Conservation (phyloP, 2,797 vertebrate genomes). For the Scleropages formosus region DNA sequence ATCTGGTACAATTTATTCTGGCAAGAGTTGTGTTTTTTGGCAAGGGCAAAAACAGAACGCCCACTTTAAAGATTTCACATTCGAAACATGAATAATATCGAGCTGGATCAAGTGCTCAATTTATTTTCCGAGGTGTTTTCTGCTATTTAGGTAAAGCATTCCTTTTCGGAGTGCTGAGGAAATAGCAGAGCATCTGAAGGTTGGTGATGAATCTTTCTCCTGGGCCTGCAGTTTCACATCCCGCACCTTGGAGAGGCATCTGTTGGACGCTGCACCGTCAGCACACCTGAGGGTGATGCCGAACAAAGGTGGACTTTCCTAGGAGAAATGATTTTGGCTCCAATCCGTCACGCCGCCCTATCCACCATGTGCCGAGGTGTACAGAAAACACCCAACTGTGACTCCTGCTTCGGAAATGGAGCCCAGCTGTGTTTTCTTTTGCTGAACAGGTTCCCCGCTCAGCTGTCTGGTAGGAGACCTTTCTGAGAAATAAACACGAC, state of each 20-base stretch:
- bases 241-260: not conserved
- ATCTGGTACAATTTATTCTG: slow-evolving; percentile 53
- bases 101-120: not conserved
- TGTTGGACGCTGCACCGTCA: not conserved
- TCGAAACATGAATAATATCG: slow-evolving; percentile 34
- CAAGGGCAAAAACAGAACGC: slow-evolving; percentile 41
- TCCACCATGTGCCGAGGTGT: slow-evolving; percentile 13
- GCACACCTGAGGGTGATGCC: not conserved
- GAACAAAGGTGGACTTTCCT: not conserved
- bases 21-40: slow-evolving; percentile 47
- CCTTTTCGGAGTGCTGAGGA: not conserved
- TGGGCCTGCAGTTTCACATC: not conserved
- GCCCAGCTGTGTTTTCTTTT: slow-evolving; percentile 23
- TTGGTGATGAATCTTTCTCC: not conserved
- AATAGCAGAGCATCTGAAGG: not conserved
- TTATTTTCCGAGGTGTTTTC: slow-evolving; percentile 23
- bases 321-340: slow-evolving; percentile 14
- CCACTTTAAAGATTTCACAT: slow-evolving; percentile 35
- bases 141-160: not conserved
- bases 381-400: slow-evolving; percentile 12
- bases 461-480: not conserved
- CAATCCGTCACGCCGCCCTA: not conserved
- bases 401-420: not conserved
- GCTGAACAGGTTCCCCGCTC: not conserved
- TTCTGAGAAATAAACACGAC: slow-evolving; percentile 1